A percentile compares a stretch with the other conserved stretches of the same genome.
phyloP scores from a whole-genome alignment of 2,113 vertebrate genomes.

The Corythaixoides concolor region DNA sequence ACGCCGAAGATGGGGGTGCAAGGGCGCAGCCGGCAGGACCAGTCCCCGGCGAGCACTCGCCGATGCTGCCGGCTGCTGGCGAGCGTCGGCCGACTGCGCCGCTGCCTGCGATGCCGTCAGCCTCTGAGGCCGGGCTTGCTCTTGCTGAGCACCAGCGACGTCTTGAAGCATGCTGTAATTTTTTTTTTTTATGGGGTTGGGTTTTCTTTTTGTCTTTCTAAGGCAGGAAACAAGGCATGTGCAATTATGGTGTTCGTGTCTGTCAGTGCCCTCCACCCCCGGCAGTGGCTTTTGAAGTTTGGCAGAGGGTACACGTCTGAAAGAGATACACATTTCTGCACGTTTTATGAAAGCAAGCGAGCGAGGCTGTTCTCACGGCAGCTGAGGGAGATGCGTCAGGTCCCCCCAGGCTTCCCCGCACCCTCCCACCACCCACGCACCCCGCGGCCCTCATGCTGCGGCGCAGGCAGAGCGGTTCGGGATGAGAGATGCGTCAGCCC shows the following conservation, averaged over 20 bases:
- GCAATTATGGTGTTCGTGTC: not conserved
- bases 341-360: not conserved
- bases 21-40: rapidly evolving
- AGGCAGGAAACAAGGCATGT: not conserved
- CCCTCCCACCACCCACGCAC: not conserved
- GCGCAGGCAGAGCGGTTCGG: not conserved
- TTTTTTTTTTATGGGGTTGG: not conserved
- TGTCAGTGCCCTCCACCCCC: not conserved
- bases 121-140: not conserved
- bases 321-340: not conserved
- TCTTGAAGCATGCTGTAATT: not conserved
- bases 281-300: not conserved
- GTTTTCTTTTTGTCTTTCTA: not conserved
- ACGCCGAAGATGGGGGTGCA: rapidly evolving
- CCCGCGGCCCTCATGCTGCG: rapidly evolving
- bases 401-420: not conserved
- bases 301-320: not conserved
- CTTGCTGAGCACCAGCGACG: not conserved
- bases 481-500: not conserved
- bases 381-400: not conserved
- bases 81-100: rapidly evolving
- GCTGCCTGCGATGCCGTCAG: not conserved
- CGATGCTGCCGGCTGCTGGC: not conserved
- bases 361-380: not conserved
- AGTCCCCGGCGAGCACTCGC: rapidly evolving